Percentiles rank a stretch among this genome's conserved stretches.
These are phyloP conservation scores for Biston stratarius DNA, from an alignment of 2,888 invertebrate species.

Conservation along the genomic window DNA sequence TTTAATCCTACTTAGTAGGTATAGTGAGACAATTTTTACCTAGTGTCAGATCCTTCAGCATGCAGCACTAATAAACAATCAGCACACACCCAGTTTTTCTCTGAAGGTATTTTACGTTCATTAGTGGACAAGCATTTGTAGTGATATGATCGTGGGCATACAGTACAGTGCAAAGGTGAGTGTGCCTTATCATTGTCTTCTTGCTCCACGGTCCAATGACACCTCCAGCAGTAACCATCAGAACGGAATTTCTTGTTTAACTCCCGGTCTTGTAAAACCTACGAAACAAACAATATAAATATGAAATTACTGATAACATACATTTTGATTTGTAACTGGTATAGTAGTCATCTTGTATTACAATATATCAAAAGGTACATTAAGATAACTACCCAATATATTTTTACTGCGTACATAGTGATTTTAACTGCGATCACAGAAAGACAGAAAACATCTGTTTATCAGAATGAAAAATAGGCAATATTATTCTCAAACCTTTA, in stretches of 20 bases:
- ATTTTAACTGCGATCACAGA: too few relatives aligned
- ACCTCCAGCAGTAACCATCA: constrained; percentile 96
- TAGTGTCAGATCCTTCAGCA: constrained; percentile 90
- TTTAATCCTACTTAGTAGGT: not conserved
- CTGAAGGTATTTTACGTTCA: constrained; percentile 71
- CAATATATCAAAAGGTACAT: constrained; percentile 29
- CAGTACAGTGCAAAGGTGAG: constrained; percentile 88
- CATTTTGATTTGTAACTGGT: constrained; percentile 1
- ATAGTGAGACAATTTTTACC: constrained; percentile 70
- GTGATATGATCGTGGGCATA: constrained; percentile 95
- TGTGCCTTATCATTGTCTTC: constrained; percentile 70
- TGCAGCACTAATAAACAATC: constrained; percentile 92
- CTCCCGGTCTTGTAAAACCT: constrained; percentile 53
- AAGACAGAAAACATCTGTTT: too few relatives aligned
- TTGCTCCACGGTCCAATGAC: constrained; percentile 90
- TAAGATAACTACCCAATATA: not conserved
- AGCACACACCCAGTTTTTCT: constrained; percentile 92
- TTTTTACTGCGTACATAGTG: too few relatives aligned
- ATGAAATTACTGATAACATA: constrained; percentile 4
- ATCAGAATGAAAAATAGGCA: too few relatives aligned
- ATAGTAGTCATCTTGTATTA: constrained; percentile 54
- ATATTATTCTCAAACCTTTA: too few relatives aligned
- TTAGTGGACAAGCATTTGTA: constrained; percentile 89
- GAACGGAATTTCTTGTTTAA: constrained; percentile 67
- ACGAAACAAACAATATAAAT: constrained; percentile 35